phyloP scores from a whole-genome alignment of 2,888 invertebrate species.

The Nysson spinosus region DNA sequence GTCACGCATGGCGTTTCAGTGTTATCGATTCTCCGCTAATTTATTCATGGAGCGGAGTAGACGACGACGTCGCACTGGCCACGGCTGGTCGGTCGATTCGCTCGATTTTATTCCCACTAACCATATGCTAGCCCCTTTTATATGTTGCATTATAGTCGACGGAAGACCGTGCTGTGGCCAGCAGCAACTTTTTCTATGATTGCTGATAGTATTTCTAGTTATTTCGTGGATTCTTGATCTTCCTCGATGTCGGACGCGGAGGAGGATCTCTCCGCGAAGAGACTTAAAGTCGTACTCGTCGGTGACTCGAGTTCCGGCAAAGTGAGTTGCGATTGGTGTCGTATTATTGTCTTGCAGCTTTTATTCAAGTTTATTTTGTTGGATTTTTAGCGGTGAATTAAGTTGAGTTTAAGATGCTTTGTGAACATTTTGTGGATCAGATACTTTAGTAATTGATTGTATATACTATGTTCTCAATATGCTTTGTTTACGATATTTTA shows the following conservation, averaged over 20 bases:
- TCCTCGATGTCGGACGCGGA: slow-evolving; percentile 83
- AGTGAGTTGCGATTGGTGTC: slow-evolving; percentile 80
- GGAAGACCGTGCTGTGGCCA: slow-evolving; percentile 30
- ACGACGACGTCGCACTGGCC: slow-evolving; percentile 60
- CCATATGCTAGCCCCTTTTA: slow-evolving; percentile 44
- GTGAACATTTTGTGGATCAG: no score
- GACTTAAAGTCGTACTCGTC: slow-evolving; percentile 87
- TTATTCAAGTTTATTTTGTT: no score
- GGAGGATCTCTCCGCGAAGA: slow-evolving; percentile 81
- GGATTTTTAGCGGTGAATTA: no score
- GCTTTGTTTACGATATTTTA: no score
- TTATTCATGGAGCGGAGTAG: slow-evolving; percentile 68
- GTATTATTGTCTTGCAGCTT: neutral
- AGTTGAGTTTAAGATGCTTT: no score
- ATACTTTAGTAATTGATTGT: no score
- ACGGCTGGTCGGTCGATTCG: slow-evolving; percentile 53
- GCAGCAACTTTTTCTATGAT: slow-evolving; percentile 39
- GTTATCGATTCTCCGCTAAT: slow-evolving; percentile 73
- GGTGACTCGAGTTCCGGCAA: slow-evolving; percentile 91
- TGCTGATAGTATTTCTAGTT: slow-evolving; percentile 9
- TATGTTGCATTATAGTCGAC: slow-evolving; percentile 46
- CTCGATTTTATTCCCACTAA: slow-evolving; percentile 42
- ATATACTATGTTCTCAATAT: no score
- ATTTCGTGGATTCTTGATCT: slow-evolving; percentile 8
- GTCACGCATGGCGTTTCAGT: slow-evolving; percentile 25